Base-by-base conservation (phyloP, 1,140 invertebrate species). In the Dinothrombium tinctorium region DNA sequence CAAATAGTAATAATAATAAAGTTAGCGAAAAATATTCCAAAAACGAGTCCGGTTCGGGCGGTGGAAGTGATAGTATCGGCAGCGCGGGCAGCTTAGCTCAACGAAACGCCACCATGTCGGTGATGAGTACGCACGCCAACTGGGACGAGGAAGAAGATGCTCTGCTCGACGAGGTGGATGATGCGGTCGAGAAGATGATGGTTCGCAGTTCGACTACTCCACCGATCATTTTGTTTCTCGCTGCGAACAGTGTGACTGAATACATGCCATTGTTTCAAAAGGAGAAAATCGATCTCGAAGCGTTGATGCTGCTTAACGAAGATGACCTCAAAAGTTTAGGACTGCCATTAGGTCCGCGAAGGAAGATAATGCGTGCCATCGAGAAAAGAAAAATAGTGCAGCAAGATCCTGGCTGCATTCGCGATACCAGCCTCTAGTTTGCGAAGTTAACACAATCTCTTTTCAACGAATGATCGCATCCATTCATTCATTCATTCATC, bases 281-380 rank as follows among this genome's bases (percentile, higher is more conserved):
- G 42, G 83, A 92, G 55, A 77, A 86, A 57, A 83, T 94, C 23
- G 86, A 94, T 62, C 61, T 94, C 45, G 78, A 89, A 35, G 75
- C 84, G 0, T 57, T 94, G 6, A 76, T 87, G 70, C 59, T 89
- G 38, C 63, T 92, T 0, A 81, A 75, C 0, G 87, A 94, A 50
- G 68, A 69, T 17, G 87, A 95, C 55, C 62, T 94, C 3, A 74
- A 74, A 45, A 68, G 70, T 0, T 58, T 94, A 1, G 77, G 75
- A 7, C 61, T 94, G 9, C 80, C 80, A 0, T 61, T 92, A 26
- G 87, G 86, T 2, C 83, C 83, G 0, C 45, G 62, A 38, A 51
- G 58, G 21, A 90, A 87, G 56, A 59, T 94, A 5, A 69, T 76
- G 15, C 80, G 75, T 22, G 82, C 83, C 0, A 76, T 92, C 28